Evolutionary conservation across 2,888 invertebrate species (phyloP), one percentile per base, ranked within the genome.

Genomic region (Coelinius sp.): DNA sequence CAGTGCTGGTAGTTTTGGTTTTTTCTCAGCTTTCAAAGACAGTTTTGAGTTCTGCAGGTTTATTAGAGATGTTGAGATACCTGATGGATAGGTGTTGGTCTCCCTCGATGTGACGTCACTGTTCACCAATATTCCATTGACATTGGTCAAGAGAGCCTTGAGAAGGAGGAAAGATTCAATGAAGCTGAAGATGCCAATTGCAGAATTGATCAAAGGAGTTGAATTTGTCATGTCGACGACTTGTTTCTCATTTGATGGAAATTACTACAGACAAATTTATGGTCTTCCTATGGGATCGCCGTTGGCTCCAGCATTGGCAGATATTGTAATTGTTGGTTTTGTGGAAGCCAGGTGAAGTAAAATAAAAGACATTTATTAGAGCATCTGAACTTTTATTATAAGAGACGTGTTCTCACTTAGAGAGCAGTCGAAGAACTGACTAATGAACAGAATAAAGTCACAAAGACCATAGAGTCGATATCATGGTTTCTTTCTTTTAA

Each of bases 261-360:
- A 25, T 8, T 59, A 59, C 10, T 59, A 59, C 5, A 10, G 56
- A 49, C 64, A 70, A 70, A 27, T 70, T 7, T 52, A 27, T 7
- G 70, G 63, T 1, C 24, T 64, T 46, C 70, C 75, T 6, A 75
- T 75, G 75, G 71, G 70, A 1, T 70, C 73, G 10, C 70, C 71
- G 24, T 22, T 70, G 0, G 68, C 59, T 35, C 41, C 68, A 5
- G 20, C 59, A 27, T 20, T 68, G 4, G 41, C 68, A 1, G 25
- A 70, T 12, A 52, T 70, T 14, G 70, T 63, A n/a, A n/a, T n/a
- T n/a, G n/a, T n/a, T n/a, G n/a, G n/a, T n/a, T n/a, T n/a, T n/a
- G n/a, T n/a, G n/a, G n/a, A n/a, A n/a, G n/a, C n/a, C n/a, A n/a
- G n/a, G n/a, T n/a, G n/a, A n/a, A n/a, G n/a, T n/a, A n/a, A n/a